A percentile compares a stretch with the other conserved stretches of the same genome.
phyloP scores from a whole-genome alignment of 2,888 invertebrate genomes.

The Miltochrista miniata region DNA sequence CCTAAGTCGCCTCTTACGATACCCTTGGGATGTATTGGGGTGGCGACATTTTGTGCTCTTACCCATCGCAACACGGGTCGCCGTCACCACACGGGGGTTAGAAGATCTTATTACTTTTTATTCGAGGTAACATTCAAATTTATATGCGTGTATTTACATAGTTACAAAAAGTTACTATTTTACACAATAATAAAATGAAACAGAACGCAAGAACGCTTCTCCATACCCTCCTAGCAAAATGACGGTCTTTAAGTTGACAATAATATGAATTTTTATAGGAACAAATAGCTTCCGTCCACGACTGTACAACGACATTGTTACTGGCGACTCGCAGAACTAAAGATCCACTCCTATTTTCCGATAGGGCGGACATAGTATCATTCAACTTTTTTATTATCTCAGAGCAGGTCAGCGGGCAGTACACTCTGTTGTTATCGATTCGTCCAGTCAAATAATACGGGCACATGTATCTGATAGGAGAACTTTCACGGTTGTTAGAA shows the following conservation, averaged over 20 bases:
- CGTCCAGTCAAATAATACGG: slow-evolving; percentile 45
- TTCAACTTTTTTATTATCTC: slow-evolving; percentile 81
- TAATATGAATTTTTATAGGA: slow-evolving; percentile 33
- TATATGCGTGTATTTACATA: too few species aligned
- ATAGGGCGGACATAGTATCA: slow-evolving; percentile 75
- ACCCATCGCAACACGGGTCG: too few species aligned
- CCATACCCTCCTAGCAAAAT: neutral
- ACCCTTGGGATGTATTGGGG: too few species aligned
- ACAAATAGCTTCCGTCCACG: slow-evolving; percentile 43
- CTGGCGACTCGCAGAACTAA: slow-evolving; percentile 67
- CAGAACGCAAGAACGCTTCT: neutral
- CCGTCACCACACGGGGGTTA: too few species aligned
- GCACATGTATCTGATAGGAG: slow-evolving; percentile 30
- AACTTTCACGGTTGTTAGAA: slow-evolving; percentile 23
- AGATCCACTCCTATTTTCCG: slow-evolving; percentile 76
- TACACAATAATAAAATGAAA: too few species aligned
- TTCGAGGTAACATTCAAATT: too few species aligned
- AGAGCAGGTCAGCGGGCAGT: slow-evolving; percentile 64
- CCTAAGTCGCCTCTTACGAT: too few species aligned
- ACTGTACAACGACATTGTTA: slow-evolving; percentile 68
- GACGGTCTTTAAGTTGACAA: neutral
- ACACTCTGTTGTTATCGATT: slow-evolving; percentile 43
- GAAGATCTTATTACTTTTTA: too few species aligned
- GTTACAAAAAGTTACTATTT: neutral
- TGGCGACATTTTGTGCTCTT: too few species aligned